Base-by-base conservation (phyloP, 2,888 invertebrate genomes). In the Callosobruchus maculatus region DNA sequence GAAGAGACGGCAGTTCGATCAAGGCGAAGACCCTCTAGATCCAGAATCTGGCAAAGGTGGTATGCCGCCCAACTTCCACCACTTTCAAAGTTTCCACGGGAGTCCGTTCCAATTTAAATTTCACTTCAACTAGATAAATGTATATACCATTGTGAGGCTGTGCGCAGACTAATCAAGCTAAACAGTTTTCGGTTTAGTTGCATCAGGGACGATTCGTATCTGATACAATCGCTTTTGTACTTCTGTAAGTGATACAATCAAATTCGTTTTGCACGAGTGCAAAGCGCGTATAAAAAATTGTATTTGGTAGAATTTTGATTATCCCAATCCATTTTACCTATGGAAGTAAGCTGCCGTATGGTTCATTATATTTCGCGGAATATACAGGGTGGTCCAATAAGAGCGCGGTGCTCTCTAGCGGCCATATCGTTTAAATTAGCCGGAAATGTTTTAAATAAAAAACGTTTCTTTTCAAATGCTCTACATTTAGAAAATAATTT, bases 91-190 rank as follows among this genome's bases (percentile, higher is more conserved):
- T 79, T 87, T 86, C 80, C 87, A 87, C 92, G 95, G 95, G 77
- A 95, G 95, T 85, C 95, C 95, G 87, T 98, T 97, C 92, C 96
- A 97, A 87, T 98, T 98, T 89, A 96, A 96, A 89, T 98, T 98
- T 90, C 96, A 98, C 89, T 98, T 97, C 88, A 97, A 97, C 89
- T 96, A 49, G 49, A 49, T 49, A 13, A 18, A 18, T 49, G 49
- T 13, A 49, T 13, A 49, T 49, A 49, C 49, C 13, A 49, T 5
- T 49, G 49, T 49, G 49, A 49, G 49, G 49, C 49, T 49, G 49
- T 49, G 49, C 49, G 49, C 5, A 49, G 49, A 49, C 49, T 49
- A 49, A 49, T 49, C 49, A 49, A 49, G 49, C 49, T 49, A 49
- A 49, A 49, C 49, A 49, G 13, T 49, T 49, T 49, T 49, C 49